Evolutionary conservation across 2,888 invertebrate species (phyloP).

Genomic region (Cheilosia variabilis): DNA sequence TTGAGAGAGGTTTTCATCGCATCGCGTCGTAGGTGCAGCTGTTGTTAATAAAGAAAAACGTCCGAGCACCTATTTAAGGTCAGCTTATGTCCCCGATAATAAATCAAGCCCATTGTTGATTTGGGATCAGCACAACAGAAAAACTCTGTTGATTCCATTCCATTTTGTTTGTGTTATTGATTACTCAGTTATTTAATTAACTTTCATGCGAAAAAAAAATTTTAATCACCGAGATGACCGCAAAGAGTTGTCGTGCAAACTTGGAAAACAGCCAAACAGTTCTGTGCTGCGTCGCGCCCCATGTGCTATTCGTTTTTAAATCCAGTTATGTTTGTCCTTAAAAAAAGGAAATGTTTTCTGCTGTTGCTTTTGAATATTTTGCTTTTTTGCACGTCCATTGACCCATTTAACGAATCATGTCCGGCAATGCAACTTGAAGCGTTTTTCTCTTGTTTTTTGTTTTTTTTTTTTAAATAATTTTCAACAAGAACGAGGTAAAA

Average conservation of each 20-base stretch:
- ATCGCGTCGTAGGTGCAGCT: slow-evolving; percentile 56
- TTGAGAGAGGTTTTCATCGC: slow-evolving; percentile 40
- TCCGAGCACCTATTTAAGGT: slow-evolving; percentile 53
- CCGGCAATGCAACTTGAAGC: slow-evolving; percentile 29
- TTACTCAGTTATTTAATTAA: slow-evolving; percentile 35
- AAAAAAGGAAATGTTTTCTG: slow-evolving; percentile 15
- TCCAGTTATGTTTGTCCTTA: slow-evolving; percentile 62
- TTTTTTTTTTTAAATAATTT: slow-evolving; percentile 37
- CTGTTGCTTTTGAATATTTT: slow-evolving; percentile 24
- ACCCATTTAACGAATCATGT: slow-evolving; percentile 69
- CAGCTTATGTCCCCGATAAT: slow-evolving; percentile 60
- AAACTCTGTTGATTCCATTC: slow-evolving; percentile 21
- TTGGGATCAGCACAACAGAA: slow-evolving; percentile 33
- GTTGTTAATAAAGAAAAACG: slow-evolving; percentile 21
- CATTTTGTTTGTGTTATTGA: not conserved
- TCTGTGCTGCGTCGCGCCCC: not conserved
- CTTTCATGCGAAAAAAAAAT: not conserved
- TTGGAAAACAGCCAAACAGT: slow-evolving; percentile 21
- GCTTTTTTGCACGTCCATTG: slow-evolving; percentile 64
- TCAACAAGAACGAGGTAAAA: slow-evolving; percentile 66
- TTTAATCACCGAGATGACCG: no score
- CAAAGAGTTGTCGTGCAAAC: slow-evolving; percentile 68
- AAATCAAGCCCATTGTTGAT: slow-evolving; percentile 43
- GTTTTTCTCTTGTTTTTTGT: not conserved
- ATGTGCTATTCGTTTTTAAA: slow-evolving; percentile 15